These are phyloP conservation scores for Trachurus trachurus DNA, from an alignment of 2,797 vertebrate genomes.

Conservation along the genomic window DNA sequence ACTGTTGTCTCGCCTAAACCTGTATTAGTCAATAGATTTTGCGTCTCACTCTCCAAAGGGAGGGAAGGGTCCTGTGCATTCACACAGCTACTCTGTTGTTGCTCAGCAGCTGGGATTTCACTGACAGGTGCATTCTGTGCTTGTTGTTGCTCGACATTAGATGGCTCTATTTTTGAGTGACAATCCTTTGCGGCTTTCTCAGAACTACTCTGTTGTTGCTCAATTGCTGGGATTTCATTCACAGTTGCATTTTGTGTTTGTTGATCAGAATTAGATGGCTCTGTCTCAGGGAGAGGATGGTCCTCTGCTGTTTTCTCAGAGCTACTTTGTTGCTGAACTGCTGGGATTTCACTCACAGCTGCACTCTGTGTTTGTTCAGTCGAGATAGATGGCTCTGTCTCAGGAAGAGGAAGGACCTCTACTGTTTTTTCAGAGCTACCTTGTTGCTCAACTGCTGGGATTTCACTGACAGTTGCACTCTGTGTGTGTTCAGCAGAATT, in stretches of 20 bases:
- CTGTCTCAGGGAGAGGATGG: background rate
- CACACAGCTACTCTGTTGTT: constrained; percentile 56
- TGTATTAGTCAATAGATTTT: constrained; percentile 49
- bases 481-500: constrained; percentile 35
- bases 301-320: constrained; percentile 52
- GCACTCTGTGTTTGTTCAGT: constrained; percentile 35
- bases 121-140: constrained; percentile 38
- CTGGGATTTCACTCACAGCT: background rate
- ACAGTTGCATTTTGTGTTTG: constrained; percentile 38
- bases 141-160: constrained; percentile 39
- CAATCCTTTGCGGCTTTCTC: constrained; percentile 44
- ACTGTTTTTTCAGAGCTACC: constrained; percentile 48
- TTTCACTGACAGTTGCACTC: constrained; percentile 44
- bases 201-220: constrained; percentile 50
- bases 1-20: constrained; percentile 55
- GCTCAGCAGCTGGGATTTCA: constrained; percentile 50
- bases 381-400: constrained; percentile 16
- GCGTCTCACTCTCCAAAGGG: constrained; percentile 47
- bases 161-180: constrained; percentile 11
- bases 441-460: constrained; percentile 44
- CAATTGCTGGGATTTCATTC: constrained; percentile 42
- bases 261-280: constrained; percentile 29
- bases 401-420: constrained; percentile 24
- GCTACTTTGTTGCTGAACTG: constrained; percentile 41
- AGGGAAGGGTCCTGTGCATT: constrained; percentile 43